These are phyloP conservation scores for Struthio camelus DNA, from an alignment of 2,113 vertebrate species.

Conservation along the genomic window DNA sequence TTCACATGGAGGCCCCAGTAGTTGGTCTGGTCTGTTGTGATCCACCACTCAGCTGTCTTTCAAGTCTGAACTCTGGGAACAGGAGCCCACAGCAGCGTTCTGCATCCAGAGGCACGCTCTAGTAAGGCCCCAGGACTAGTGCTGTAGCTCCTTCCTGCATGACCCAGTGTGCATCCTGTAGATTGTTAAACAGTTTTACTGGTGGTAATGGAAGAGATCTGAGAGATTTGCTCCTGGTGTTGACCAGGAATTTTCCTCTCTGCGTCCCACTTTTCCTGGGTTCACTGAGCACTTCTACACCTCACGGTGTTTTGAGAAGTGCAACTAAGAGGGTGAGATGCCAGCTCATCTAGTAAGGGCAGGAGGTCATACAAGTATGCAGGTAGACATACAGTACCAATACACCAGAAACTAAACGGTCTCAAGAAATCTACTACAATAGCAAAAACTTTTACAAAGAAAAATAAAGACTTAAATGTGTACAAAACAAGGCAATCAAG, in stretches of 20 bases:
- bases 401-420: not conserved
- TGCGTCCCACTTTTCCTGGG: not conserved
- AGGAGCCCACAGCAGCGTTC: not conserved
- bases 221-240: not conserved
- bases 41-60: not conserved
- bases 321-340: not conserved
- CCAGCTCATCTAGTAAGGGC: not conserved
- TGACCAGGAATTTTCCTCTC: not conserved
- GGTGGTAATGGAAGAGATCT: not conserved
- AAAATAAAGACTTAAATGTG: not conserved
- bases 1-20: accelerated
- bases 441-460: not conserved
- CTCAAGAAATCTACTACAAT: not conserved
- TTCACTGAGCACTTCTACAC: not conserved
- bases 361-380: accelerated
- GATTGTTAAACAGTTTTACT: not conserved
- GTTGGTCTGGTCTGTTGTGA: not conserved
- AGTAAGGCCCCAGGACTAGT: not conserved
- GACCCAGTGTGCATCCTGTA: not conserved
- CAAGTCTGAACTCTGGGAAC: not conserved
- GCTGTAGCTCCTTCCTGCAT: not conserved
- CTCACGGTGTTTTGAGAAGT: not conserved
- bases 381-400: not conserved
- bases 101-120: not conserved
- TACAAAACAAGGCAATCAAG: not conserved